Base-by-base conservation (phyloP, 2,888 invertebrate species). In the Dexiosoma caninum region DNA sequence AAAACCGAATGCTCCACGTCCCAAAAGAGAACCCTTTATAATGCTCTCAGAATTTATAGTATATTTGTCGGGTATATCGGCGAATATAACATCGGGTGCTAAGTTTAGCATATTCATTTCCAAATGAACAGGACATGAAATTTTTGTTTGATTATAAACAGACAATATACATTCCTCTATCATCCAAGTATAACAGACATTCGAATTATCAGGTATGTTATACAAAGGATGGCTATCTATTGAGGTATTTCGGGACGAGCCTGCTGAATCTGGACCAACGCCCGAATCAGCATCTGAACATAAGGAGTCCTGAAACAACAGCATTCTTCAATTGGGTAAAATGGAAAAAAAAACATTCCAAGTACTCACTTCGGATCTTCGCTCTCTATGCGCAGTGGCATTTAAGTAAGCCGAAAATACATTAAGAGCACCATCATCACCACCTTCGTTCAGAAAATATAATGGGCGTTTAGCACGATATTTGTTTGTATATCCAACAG, bases 1-100 rank as follows among this genome's bases (percentile, higher is more conserved):
- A 85, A 98, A 98, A 2, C 99, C 99, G 91, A 99, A 99, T 0
- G 98, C 98, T 1, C 99, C 99, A n/a, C 98, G 94, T 0, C 99
- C 99, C 37, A 97, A 92, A 62, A 96, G 90, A 0, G 93, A 92
- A 0, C 94, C 94, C 75, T 95, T 92, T 51, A 94, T 93, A 3
- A 99, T 93, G 85, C 95, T 94, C 78, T 96, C 96, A 80, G 95
- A 94, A 83, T 94, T 94, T 12, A 98, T 95, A 9, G 97, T 92
- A 84, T 95, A 93, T 40, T 94, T 92, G 55, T 95, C 94, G 12
- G 95, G 95, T 67, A 98, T 92, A 91, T 99, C 99, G 82, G 96
- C 92, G 84, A 99, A 96, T 44, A 97, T 95, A 53, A 96, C 95
- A 89, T 99, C 99, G 0, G 98, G 98, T 2, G 98, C 98, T n/a